These are phyloP conservation scores for Brachynemurus nebulosus DNA, from an alignment of 2,888 invertebrate genomes.

Conservation along the genomic window DNA sequence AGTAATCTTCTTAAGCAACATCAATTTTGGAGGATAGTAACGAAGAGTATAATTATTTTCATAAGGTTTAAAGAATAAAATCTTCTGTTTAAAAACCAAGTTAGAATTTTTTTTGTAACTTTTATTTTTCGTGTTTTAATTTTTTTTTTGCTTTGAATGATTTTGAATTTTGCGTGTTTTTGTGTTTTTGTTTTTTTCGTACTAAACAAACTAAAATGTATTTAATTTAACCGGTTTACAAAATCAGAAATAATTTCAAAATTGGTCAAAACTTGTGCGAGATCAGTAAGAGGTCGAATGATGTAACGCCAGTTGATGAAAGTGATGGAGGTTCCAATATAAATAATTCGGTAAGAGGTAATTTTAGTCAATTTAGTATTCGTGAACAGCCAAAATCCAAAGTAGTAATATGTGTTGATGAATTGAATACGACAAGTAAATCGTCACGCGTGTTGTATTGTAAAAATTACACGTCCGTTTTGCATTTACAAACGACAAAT, in stretches of 20 bases:
- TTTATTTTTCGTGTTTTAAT: conserved; percentile 1
- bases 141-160: neutral
- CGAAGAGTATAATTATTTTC: too few relatives aligned
- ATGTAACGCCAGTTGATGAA: conserved; percentile 1
- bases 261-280: conserved; percentile 11
- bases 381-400: too few relatives aligned
- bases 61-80: too few relatives aligned
- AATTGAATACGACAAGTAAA: too few relatives aligned
- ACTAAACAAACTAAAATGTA: neutral
- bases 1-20: too few relatives aligned
- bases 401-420: too few relatives aligned
- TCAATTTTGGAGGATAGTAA: too few relatives aligned
- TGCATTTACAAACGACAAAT: neutral
- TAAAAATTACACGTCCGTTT: neutral
- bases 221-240: neutral
- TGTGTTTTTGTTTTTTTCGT: neutral
- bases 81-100: neutral
- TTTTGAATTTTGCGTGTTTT: neutral
- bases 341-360: neutral
- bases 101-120: neutral
- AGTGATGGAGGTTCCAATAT: conserved; percentile 9
- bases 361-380: neutral
- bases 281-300: conserved; percentile 3
- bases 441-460: neutral
- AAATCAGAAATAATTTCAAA: neutral